These are phyloP conservation scores for Chrysina gloriosa DNA, from an alignment of 2,888 invertebrate species.

Conservation along the genomic window DNA sequence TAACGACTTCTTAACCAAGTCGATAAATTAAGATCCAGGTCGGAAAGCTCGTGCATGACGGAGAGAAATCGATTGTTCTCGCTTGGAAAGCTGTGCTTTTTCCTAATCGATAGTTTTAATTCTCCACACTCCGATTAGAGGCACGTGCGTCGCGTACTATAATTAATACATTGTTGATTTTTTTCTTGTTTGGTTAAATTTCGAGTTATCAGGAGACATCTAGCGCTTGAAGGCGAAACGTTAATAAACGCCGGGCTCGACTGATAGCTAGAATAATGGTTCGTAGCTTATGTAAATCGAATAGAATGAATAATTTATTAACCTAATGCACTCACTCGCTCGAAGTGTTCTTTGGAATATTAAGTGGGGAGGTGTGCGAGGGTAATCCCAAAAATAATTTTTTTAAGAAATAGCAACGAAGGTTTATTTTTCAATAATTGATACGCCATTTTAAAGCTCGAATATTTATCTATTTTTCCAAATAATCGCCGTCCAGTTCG, in stretches of 20 bases:
- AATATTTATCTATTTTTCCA: too few species aligned
- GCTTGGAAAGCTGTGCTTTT: conserved; percentile 1
- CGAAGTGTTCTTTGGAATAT: conserved; percentile 22
- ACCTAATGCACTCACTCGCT: not conserved
- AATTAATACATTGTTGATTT: conserved; percentile 1
- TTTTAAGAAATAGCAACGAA: too few species aligned
- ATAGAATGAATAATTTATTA: conserved; percentile 28
- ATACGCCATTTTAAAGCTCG: too few species aligned
- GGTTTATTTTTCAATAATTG: too few species aligned
- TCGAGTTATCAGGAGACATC: conserved; percentile 32
- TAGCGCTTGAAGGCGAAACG: conserved; percentile 28
- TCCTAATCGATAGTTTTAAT: conserved; percentile 28
- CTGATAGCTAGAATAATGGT: conserved; percentile 25
- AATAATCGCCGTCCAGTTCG: too few species aligned
- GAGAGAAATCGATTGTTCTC: conserved; percentile 12
- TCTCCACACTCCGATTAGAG: conserved; percentile 4
- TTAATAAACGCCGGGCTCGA: conserved; percentile 22
- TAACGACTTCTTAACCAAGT: not conserved
- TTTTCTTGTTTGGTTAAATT: not conserved
- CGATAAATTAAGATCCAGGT: conserved; percentile 12
- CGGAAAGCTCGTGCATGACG: not conserved
- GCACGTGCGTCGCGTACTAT: not conserved
- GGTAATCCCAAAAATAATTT: too few species aligned
- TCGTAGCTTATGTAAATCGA: conserved; percentile 32
- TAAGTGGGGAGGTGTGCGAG: conserved; percentile 16